Evolutionary conservation across 2,113 vertebrate species (phyloP).

Genomic region (Scopus umbretta): DNA sequence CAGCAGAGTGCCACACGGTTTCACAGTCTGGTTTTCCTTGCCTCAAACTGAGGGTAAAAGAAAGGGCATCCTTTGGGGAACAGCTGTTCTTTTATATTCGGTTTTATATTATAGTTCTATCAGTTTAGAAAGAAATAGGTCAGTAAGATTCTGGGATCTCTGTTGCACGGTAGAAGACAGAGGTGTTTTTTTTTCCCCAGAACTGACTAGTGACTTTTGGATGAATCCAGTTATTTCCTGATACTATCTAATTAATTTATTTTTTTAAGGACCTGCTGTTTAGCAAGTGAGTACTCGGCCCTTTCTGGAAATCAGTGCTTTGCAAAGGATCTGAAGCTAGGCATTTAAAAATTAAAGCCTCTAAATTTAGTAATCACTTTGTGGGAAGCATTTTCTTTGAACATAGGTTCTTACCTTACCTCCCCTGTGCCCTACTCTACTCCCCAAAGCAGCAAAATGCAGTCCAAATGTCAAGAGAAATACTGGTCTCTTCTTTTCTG

Average conservation of each 20-base stretch:
- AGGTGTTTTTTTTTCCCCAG: not conserved
- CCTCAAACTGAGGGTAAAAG: not conserved
- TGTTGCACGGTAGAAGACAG: not conserved
- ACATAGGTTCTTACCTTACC: not conserved
- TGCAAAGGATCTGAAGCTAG: not conserved
- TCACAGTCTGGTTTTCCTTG: not conserved
- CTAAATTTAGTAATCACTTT: not conserved
- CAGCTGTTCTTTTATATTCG: not conserved
- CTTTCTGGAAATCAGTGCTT: not conserved
- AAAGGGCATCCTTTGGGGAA: conserved; percentile 7
- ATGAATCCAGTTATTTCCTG: not conserved
- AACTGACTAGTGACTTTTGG: not conserved
- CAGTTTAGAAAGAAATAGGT: not conserved
- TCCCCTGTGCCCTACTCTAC: not conserved
- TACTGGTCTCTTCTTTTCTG: not conserved
- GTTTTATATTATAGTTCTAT: not conserved
- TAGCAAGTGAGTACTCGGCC: not conserved
- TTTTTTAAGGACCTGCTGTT: not conserved
- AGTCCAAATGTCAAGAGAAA: not conserved
- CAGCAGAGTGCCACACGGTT: not conserved
- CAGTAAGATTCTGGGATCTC: not conserved
- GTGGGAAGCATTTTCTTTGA: not conserved
- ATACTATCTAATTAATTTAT: not conserved
- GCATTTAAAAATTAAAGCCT: not conserved
- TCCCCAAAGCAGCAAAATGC: not conserved